A percentile compares a stretch with the other conserved stretches of the same genome.
Evolutionary conservation across 2,113 vertebrate genomes (phyloP).

Genomic region (Erythrocercus mccallii): DNA sequence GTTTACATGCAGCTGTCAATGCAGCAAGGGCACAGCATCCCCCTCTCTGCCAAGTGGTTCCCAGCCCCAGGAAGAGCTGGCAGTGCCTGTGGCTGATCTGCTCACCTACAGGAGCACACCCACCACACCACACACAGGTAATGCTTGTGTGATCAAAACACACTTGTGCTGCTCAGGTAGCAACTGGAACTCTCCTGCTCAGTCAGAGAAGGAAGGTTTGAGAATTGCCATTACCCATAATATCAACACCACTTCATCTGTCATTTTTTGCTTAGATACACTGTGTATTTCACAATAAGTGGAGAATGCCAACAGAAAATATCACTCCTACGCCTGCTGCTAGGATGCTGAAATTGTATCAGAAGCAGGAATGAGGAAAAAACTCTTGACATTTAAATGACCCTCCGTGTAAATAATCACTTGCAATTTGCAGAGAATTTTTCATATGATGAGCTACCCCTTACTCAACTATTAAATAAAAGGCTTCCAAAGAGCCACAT

Average conservation of each 20-base stretch:
- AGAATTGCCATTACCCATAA: neutral
- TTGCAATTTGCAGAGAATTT: neutral
- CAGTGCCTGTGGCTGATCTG: neutral
- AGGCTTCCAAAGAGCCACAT: neutral
- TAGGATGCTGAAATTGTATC: neutral
- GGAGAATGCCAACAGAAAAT: conserved; percentile 39
- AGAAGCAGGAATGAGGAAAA: neutral
- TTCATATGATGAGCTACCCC: neutral
- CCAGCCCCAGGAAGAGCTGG: neutral
- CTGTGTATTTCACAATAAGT: conserved; percentile 8
- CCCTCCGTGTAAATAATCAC: conserved; percentile 11
- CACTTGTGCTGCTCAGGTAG: neutral
- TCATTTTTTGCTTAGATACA: conserved; percentile 43
- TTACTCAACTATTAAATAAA: neutral
- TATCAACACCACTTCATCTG: neutral
- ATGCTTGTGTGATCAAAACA: neutral
- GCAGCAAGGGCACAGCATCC: neutral
- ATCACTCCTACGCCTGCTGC: conserved; percentile 12
- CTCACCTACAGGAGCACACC: neutral
- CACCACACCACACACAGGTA: neutral
- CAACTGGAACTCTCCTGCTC: neutral
- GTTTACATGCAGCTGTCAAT: neutral
- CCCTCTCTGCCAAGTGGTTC: neutral
- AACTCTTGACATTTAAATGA: conserved; percentile 39
- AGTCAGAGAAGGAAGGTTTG: neutral